These are phyloP conservation scores for Lagria hirta DNA, from an alignment of 2,888 invertebrate genomes.

Conservation along the genomic window DNA sequence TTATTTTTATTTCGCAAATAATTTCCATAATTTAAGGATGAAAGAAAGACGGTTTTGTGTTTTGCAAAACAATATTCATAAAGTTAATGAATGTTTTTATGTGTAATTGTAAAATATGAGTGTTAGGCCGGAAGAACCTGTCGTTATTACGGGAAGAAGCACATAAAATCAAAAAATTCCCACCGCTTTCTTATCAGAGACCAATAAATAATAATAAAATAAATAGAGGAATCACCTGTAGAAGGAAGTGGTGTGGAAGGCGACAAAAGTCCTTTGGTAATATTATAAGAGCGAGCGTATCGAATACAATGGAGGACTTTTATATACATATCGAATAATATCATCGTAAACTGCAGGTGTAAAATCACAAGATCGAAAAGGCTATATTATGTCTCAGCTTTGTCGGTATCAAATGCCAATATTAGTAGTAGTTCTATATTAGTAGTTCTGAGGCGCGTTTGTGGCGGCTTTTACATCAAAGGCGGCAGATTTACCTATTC, in stretches of 20 bases:
- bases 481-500: constrained; percentile 22
- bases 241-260: too few relatives aligned
- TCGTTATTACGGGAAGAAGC: constrained; percentile 12
- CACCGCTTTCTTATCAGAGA: constrained; percentile 33
- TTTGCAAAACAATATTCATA: too few relatives aligned
- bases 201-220: constrained; percentile 35
- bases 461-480: constrained; percentile 24
- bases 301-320: constrained; percentile 13
- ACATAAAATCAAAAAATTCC: constrained; percentile 28
- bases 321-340: constrained; percentile 14
- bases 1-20: too few relatives aligned
- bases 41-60: too few relatives aligned
- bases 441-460: constrained; percentile 24
- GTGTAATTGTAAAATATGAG: too few relatives aligned
- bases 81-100: too few relatives aligned
- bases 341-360: constrained; percentile 16
- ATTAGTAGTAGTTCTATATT: constrained; percentile 25
- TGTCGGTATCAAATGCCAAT: constrained; percentile 26
- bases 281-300: constrained; percentile 1
- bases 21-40: too few relatives aligned
- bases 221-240: constrained; percentile 20
- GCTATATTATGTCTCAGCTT: constrained; percentile 12
- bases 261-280: constrained; percentile 10
- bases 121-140: constrained; percentile 5
- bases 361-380: constrained; percentile 15